These are phyloP conservation scores for Ahaetulla prasina DNA, from an alignment of 2,113 vertebrate genomes.

Conservation along the genomic window DNA sequence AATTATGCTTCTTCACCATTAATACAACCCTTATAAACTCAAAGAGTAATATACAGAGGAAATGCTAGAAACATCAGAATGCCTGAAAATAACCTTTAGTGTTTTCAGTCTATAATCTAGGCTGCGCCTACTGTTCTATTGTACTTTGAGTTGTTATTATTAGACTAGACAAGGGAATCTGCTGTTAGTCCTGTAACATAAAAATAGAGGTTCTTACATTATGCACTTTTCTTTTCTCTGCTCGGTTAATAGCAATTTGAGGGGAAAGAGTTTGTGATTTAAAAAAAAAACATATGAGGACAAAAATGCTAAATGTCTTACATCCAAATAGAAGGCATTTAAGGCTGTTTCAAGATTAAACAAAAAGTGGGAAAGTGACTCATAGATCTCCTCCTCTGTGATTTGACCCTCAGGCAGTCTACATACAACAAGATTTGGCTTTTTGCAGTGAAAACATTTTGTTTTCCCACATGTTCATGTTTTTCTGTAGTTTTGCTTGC, in stretches of 20 bases:
- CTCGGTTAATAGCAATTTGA: neutral
- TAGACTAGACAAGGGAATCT: neutral
- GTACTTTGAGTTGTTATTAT: slow-evolving; percentile 19
- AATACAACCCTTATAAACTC: slow-evolving; percentile 32
- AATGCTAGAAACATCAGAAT: slow-evolving; percentile 20
- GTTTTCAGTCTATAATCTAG: slow-evolving; percentile 28
- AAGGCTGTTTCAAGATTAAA: neutral
- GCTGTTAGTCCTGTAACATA: neutral
- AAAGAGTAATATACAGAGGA: slow-evolving; percentile 28
- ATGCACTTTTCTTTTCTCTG: neutral
- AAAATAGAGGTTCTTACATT: neutral
- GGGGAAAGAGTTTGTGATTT: neutral
- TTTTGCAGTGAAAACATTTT: neutral
- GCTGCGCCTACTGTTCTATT: slow-evolving; percentile 8
- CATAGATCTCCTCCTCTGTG: neutral
- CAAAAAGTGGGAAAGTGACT: neutral
- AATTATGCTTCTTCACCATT: slow-evolving; percentile 48
- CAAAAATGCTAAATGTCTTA: neutral
- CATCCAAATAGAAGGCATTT: neutral
- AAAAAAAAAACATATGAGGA: neutral
- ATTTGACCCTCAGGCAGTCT: neutral
- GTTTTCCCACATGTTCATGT: neutral
- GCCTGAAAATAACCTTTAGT: slow-evolving; percentile 18
- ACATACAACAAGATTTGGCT: neutral
- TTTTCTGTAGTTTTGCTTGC: neutral